Conservation (phyloP, 64 coral and sea anemone genomes). For the Montipora foliosa region DNA sequence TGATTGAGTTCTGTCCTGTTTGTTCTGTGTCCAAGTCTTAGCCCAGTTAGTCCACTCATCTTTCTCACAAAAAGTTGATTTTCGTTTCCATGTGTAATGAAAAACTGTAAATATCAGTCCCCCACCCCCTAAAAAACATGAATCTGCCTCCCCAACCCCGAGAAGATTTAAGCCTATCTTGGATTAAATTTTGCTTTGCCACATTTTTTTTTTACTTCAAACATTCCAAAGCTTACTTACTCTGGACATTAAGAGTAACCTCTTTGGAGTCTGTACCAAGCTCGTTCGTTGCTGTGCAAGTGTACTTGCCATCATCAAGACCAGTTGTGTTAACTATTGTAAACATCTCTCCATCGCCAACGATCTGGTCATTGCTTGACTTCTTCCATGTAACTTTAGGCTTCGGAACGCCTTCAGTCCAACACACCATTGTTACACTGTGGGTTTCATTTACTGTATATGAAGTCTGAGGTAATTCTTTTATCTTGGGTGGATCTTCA, state of each 20-base stretch:
- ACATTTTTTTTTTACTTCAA: no score
- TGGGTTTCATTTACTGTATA: constrained; percentile 66
- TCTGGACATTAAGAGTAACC: constrained; percentile 64
- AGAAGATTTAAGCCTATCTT: no score
- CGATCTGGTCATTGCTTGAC: background rate
- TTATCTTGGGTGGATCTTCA: constrained; percentile 68
- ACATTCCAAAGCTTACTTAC: constrained; percentile 33
- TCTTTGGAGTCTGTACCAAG: constrained; percentile 29
- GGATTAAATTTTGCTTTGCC: no score
- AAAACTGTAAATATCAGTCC: no score
- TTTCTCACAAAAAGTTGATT: no score
- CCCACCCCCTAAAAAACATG: no score
- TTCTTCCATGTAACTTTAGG: constrained; percentile 73
- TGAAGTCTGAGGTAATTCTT: background rate
- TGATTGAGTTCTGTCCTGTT: no score
- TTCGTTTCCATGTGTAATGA: no score
- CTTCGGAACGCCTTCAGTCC: constrained; percentile 73
- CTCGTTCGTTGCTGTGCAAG: constrained; percentile 69
- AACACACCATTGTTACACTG: constrained; percentile 50
- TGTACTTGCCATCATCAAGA: constrained; percentile 71
- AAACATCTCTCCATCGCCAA: constrained; percentile 44
- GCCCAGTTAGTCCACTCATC: no score
- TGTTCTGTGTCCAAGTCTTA: no score
- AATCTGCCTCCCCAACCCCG: no score
- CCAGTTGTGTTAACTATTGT: constrained; percentile 42